phyloP scores from a whole-genome alignment of 2,113 vertebrate species.

The Crotalus horridus region DNA sequence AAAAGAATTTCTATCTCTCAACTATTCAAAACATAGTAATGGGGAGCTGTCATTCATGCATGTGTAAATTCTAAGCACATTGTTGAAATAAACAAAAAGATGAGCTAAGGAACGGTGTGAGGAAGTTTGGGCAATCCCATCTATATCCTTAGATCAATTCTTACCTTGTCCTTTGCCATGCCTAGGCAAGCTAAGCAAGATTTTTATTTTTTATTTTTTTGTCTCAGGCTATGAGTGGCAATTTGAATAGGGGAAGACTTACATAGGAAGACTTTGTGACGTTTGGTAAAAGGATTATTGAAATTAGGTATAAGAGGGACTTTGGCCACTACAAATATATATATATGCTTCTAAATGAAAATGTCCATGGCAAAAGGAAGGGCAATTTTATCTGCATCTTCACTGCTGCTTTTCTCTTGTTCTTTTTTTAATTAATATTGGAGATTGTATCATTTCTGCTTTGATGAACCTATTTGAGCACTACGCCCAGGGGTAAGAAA shows the following conservation, averaged over 20 bases:
- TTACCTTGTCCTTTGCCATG: background rate
- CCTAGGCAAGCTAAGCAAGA: background rate
- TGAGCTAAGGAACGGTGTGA: background rate
- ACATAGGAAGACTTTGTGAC: background rate
- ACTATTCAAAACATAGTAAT: background rate
- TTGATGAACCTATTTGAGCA: too few species aligned
- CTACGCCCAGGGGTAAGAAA: too few species aligned
- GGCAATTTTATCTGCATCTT: too few species aligned
- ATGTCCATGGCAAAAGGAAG: background rate
- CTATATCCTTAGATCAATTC: background rate
- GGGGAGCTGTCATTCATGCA: background rate
- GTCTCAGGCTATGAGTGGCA: background rate
- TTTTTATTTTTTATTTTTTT: background rate
- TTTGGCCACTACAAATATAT: background rate
- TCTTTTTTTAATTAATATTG: too few species aligned
- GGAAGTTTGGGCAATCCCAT: background rate
- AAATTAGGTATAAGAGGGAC: background rate
- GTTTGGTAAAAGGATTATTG: background rate
- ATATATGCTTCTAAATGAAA: background rate
- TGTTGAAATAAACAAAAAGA: background rate
- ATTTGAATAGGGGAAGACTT: background rate
- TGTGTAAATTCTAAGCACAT: background rate
- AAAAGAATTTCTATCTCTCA: background rate
- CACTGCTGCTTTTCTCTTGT: too few species aligned
- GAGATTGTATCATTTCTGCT: too few species aligned